A percentile compares a stretch with the other conserved stretches of the same genome.
phyloP scores from a whole-genome alignment of 2,888 invertebrate genomes.

The Phorcus lineatus region DNA sequence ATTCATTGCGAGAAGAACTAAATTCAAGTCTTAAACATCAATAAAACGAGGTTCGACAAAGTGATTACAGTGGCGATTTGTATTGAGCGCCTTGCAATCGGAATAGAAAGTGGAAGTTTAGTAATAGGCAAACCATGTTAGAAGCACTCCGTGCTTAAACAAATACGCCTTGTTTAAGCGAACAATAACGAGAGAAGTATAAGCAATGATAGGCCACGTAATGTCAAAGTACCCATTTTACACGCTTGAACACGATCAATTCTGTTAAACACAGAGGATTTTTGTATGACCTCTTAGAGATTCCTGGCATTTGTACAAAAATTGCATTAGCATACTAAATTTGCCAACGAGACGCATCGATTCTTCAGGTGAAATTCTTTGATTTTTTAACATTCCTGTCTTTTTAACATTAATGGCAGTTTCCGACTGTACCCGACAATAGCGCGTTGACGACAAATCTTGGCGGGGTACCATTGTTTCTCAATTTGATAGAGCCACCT shows the following conservation, averaged over 20 bases:
- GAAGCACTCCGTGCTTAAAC: constrained; percentile 1
- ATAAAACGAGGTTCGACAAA: not conserved
- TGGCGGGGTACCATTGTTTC: constrained; percentile 19
- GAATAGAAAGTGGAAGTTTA: constrained; percentile 15
- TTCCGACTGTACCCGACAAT: constrained; percentile 19
- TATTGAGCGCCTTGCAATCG: not conserved
- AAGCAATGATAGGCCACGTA: not conserved
- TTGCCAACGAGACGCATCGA: constrained; percentile 8
- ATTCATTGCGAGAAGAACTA: not conserved
- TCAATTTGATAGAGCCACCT: constrained; percentile 6
- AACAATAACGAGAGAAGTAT: not conserved
- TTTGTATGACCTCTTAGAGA: not conserved
- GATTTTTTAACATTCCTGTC: constrained; percentile 4
- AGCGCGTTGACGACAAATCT: constrained; percentile 12
- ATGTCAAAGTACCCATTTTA: not conserved
- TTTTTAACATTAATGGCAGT: constrained; percentile 21
- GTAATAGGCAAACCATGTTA: constrained; percentile 20
- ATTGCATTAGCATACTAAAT: constrained; percentile 8
- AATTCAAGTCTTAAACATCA: not conserved
- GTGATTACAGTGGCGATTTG: not conserved
- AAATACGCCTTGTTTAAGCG: constrained; percentile 11
- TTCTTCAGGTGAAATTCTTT: constrained; percentile 22
- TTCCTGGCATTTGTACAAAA: not conserved
- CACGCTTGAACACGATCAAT: not conserved
- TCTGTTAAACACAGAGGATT: not conserved